These are phyloP conservation scores for Unio pictorum DNA, from an alignment of 2,888 invertebrate genomes.

Conservation along the genomic window DNA sequence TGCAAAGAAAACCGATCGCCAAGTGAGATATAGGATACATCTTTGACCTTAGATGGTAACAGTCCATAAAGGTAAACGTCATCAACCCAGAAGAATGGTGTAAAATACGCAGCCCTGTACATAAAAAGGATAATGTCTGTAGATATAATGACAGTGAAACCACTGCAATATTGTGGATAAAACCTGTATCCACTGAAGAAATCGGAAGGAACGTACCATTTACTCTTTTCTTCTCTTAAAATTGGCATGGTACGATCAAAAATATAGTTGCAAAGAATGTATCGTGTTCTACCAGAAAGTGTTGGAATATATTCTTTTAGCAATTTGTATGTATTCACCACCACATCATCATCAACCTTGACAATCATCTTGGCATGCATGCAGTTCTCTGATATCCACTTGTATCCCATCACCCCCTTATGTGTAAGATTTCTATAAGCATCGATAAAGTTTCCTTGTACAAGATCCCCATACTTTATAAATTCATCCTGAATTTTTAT, in stretches of 20 bases:
- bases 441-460: conserved; percentile 54
- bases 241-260: conserved; percentile 28
- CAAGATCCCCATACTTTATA: conserved; percentile 37
- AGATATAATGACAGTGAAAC: conserved; percentile 28
- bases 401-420: too few species aligned
- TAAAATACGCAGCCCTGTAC: conserved; percentile 21
- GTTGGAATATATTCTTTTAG: conserved; percentile 20
- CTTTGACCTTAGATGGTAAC: conserved; percentile 23
- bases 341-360: conserved; percentile 53
- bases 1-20: conserved; percentile 6
- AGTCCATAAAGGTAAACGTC: conserved; percentile 34
- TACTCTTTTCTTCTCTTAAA: conserved; percentile 23
- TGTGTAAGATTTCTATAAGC: conserved; percentile 40
- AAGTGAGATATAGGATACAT: conserved; percentile 20
- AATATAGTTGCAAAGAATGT: conserved; percentile 32
- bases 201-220: conserved; percentile 26
- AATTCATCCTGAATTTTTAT: conserved; percentile 32
- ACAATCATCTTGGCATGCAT: conserved; percentile 39
- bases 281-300: conserved; percentile 17
- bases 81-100: conserved; percentile 40
- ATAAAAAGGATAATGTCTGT: conserved; percentile 31
- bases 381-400: conserved; percentile 47
- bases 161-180: conserved; percentile 32
- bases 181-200: conserved; percentile 23
- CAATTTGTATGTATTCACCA: conserved; percentile 38